Percentiles rank a stretch among this genome's conserved stretches.
Evolutionary conservation across 2,797 vertebrate genomes (phyloP).

Genomic region (Margarornis squamiger): DNA sequence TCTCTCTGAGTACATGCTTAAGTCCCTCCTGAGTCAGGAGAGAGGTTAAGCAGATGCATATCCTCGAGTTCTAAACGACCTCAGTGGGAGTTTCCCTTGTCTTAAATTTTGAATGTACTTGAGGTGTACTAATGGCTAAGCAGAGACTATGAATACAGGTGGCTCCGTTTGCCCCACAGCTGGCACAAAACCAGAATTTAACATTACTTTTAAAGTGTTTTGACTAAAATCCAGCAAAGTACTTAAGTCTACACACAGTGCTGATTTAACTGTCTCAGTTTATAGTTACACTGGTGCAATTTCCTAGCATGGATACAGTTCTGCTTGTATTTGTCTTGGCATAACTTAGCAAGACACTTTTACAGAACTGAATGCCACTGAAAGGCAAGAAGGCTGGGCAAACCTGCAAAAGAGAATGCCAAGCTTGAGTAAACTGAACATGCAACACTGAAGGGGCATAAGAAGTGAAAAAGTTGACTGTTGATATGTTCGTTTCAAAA

Average conservation of each 20-base stretch:
- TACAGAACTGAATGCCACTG: background rate
- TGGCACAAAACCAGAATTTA: background rate
- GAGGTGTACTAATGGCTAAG: background rate
- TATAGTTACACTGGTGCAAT: constrained; percentile 43
- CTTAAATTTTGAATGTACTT: background rate
- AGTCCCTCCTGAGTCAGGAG: background rate
- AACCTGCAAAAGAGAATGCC: background rate
- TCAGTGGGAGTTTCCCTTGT: background rate
- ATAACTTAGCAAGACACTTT: background rate
- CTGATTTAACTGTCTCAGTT: constrained; percentile 60
- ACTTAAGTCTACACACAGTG: constrained; percentile 23
- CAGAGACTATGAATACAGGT: background rate
- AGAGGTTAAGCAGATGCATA: background rate
- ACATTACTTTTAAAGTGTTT: constrained; percentile 40
- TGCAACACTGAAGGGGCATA: background rate
- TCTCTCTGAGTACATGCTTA: background rate
- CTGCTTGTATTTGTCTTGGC: constrained; percentile 41
- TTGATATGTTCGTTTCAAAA: background rate
- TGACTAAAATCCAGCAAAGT: constrained; percentile 57
- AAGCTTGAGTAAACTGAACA: background rate
- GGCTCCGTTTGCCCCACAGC: background rate
- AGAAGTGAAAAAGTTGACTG: background rate
- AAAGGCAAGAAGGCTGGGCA: background rate
- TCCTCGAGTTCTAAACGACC: background rate
- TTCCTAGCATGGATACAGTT: constrained; percentile 1